A percentile compares a stretch with the other conserved stretches of the same genome.
Conservation (phyloP, 2,113 vertebrate species). For the Rhinolophus sinicus region DNA sequence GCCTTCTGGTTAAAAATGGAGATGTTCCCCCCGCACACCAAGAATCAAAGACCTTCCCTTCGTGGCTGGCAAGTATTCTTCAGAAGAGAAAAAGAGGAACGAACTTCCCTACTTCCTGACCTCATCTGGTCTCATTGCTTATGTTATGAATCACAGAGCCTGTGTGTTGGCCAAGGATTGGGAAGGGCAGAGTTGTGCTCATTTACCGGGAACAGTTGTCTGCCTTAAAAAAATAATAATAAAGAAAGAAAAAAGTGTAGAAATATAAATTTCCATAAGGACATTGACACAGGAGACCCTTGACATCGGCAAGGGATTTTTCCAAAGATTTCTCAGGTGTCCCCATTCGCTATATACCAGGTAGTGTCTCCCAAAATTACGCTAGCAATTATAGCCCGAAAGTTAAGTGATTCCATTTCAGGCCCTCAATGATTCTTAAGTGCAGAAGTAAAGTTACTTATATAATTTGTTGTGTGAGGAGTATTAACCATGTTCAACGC, state of each 20-base stretch:
- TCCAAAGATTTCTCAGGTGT: not conserved
- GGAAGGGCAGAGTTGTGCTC: not conserved
- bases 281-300: not conserved
- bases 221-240: not conserved
- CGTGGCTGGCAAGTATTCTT: not conserved
- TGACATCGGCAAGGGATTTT: not conserved
- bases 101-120: not conserved
- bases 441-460: not conserved
- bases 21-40: too few relatives aligned
- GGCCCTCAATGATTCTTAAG: not conserved
- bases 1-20: not conserved
- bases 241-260: not conserved
- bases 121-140: not conserved
- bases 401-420: not conserved
- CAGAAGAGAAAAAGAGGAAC: not conserved
- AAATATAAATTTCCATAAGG: not conserved
- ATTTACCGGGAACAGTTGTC: not conserved
- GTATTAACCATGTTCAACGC: not conserved
- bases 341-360: not conserved
- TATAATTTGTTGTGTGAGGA: not conserved
- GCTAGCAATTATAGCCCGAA: not conserved
- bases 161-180: not conserved
- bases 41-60: not conserved
- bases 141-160: not conserved
- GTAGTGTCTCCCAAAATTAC: not conserved